Conservation (phyloP, 2,113 vertebrate species). For the Gnathonemus echidnorhynchus region DNA sequence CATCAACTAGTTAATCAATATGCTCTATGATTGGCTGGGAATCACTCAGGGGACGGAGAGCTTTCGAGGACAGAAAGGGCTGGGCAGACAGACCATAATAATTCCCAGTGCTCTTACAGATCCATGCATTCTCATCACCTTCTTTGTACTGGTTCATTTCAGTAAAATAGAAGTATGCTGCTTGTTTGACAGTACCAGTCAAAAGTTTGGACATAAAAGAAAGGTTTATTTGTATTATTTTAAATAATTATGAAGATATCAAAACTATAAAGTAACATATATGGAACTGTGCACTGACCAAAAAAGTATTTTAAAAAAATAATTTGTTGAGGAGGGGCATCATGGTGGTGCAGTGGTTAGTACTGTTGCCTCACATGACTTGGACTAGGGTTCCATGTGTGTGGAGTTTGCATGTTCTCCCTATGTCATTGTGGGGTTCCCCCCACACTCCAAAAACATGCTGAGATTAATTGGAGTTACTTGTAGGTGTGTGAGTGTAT, state of each 20-base stretch:
- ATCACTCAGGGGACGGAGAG: background rate
- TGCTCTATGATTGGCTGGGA: background rate
- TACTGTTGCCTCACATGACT: background rate
- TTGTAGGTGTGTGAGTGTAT: background rate
- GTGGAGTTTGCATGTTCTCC: background rate
- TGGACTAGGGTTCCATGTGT: background rate
- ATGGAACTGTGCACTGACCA: background rate
- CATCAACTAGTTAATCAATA: background rate
- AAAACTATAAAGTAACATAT: background rate
- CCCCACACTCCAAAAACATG: background rate
- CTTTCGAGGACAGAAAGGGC: background rate
- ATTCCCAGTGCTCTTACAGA: background rate
- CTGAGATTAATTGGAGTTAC: background rate
- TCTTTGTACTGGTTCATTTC: background rate
- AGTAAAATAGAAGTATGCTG: background rate
- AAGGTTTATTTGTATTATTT: background rate
- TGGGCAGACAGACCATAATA: background rate
- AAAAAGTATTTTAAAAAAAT: background rate
- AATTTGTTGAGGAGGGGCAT: background rate
- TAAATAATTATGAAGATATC: background rate
- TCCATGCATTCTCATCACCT: background rate
- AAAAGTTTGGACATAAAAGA: background rate
- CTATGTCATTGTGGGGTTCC: background rate
- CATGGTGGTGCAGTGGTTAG: background rate
- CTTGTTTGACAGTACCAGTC: background rate